Percentiles rank a stretch among this genome's conserved stretches.
Evolutionary conservation across 1,140 invertebrate species (phyloP).

Genomic region (Ceratosolen solmsi): DNA sequence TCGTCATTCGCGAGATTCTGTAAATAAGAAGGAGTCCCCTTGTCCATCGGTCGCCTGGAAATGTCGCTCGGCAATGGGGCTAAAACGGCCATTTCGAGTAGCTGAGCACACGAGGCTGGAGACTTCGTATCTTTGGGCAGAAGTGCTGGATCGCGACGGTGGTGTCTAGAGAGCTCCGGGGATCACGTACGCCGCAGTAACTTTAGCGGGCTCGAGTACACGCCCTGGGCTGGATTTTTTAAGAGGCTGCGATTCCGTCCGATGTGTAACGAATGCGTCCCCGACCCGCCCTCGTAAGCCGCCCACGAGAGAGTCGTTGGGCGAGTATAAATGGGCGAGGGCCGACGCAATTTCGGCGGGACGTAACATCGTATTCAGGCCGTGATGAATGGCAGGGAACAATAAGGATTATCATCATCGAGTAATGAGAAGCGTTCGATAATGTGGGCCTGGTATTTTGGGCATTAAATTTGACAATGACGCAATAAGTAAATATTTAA

Average conservation of each 20-base stretch:
- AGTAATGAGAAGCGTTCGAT: slow-evolving; percentile 1
- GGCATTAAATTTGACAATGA: neutral
- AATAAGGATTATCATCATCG: slow-evolving; percentile 18
- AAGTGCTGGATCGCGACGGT: no score
- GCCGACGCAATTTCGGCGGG: neutral
- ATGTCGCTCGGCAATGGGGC: no score
- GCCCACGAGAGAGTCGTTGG: slow-evolving; percentile 8
- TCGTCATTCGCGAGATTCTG: no score
- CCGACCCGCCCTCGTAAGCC: neutral
- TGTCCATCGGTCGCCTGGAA: no score
- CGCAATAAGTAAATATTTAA: neutral
- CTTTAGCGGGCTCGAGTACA: slow-evolving; percentile 2
- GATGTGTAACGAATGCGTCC: slow-evolving; percentile 4
- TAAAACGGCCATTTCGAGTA: no score
- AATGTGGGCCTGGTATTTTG: neutral
- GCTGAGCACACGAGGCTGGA: no score
- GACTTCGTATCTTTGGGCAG: no score
- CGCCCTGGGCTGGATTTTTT: slow-evolving; percentile 7
- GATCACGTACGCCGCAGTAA: neutral
- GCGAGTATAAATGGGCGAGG: slow-evolving; percentile 21
- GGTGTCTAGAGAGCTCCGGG: no score
- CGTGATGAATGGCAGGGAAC: slow-evolving; percentile 6
- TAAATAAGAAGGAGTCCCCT: no score
- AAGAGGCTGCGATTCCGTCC: neutral
- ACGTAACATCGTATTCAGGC: neutral